phyloP scores from a whole-genome alignment of 1,140 invertebrate species.

The Lutraria rhynchaena region DNA sequence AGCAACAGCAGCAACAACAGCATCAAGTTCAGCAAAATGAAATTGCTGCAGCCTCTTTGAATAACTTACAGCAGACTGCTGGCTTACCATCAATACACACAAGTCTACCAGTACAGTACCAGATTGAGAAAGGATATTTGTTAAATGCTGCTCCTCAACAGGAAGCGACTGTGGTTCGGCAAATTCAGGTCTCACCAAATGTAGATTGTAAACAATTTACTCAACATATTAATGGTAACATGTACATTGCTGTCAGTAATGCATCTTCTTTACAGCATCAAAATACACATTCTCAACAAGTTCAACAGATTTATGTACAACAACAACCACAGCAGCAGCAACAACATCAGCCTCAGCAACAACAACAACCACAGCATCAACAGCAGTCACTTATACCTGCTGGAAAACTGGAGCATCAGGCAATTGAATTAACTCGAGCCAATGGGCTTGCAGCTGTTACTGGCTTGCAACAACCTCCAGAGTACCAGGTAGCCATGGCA shows the following conservation, averaged over 20 bases:
- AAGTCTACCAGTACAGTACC: slow-evolving; percentile 32
- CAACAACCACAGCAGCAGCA: slow-evolving; percentile 52
- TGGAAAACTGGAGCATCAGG: slow-evolving; percentile 43
- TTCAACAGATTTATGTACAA: slow-evolving; percentile 24
- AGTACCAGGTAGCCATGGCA: not conserved
- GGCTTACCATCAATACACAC: slow-evolving; percentile 44
- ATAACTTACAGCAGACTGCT: slow-evolving; percentile 12
- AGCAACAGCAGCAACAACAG: slow-evolving; percentile 65
- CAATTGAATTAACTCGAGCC: slow-evolving; percentile 44
- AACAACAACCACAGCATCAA: slow-evolving; percentile 59
- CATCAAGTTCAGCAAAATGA: slow-evolving; percentile 58
- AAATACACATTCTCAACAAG: slow-evolving; percentile 45
- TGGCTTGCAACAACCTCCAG: slow-evolving; percentile 55
- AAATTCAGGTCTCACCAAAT: slow-evolving; percentile 49
- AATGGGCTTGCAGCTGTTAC: slow-evolving; percentile 46
- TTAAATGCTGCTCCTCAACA: slow-evolving; percentile 20
- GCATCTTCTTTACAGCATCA: slow-evolving; percentile 48
- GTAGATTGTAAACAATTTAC: slow-evolving; percentile 52
- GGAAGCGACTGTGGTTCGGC: slow-evolving; percentile 43
- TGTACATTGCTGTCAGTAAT: slow-evolving; percentile 50
- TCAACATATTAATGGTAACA: slow-evolving; percentile 44
- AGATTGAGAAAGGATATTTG: slow-evolving; percentile 45
- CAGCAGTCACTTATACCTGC: slow-evolving; percentile 35
- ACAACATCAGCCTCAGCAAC: slow-evolving; percentile 51
- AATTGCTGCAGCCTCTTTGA: slow-evolving; percentile 34